A percentile compares a stretch with the other conserved stretches of the same genome.
phyloP scores from a whole-genome alignment of 1,140 invertebrate species.

The Trachymyrmex septentrionalis region DNA sequence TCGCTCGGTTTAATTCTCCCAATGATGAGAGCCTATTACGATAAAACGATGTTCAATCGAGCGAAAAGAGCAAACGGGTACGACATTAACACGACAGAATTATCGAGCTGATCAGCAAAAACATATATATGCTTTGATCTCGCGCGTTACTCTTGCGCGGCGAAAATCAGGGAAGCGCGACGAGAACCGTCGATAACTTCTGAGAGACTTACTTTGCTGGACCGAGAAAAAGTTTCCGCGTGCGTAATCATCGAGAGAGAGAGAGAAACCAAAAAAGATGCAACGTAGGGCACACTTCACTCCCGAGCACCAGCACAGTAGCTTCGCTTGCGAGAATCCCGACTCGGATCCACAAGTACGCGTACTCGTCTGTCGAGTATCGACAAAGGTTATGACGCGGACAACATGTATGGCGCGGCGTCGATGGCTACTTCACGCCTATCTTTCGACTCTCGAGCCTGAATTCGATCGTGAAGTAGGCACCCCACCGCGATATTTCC shows the following conservation, averaged over 20 bases:
- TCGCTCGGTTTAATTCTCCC: not conserved
- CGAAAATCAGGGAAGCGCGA: not conserved
- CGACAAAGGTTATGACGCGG: constrained; percentile 34
- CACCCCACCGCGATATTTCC: not conserved
- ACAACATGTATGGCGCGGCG: not conserved
- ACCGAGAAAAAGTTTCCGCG: not conserved
- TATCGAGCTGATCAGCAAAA: not conserved
- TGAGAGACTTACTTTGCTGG: constrained; percentile 37
- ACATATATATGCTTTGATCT: not conserved
- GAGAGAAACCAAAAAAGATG: not conserved
- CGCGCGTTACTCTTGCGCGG: not conserved
- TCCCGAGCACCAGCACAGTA: not conserved
- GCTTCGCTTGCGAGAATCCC: not conserved
- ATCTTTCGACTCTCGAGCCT: not conserved
- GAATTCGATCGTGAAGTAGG: not conserved
- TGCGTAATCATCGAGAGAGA: not conserved
- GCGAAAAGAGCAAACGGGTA: not conserved
- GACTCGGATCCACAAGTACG: not conserved
- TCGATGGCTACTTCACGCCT: constrained; percentile 22
- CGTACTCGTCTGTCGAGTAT: not conserved
- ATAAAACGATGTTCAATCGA: constrained; percentile 5
- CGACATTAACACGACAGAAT: not conserved
- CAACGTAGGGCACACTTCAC: constrained; percentile 16
- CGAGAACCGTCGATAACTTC: not conserved
- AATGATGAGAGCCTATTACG: not conserved